phyloP scores from a whole-genome alignment of 2,888 invertebrate genomes.

The Serrognathus titanus region DNA sequence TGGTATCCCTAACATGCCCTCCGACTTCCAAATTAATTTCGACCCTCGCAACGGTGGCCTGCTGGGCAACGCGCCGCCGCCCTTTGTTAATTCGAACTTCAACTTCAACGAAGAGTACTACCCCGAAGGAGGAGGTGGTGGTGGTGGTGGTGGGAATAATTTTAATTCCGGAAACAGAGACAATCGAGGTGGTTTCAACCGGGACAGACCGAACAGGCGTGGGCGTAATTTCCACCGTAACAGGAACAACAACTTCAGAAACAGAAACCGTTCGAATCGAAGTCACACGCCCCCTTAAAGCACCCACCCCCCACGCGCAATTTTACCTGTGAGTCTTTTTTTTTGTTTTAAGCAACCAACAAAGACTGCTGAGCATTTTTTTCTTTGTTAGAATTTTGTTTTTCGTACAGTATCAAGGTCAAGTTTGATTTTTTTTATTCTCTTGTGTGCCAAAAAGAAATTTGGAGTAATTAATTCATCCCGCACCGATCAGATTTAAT shows the following conservation, averaged over 20 bases:
- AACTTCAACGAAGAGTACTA: slow-evolving; percentile 52
- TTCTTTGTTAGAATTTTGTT: too few relatives aligned
- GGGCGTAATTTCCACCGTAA: slow-evolving; percentile 32
- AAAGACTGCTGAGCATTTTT: background rate
- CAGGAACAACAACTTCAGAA: slow-evolving; percentile 30
- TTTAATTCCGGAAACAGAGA: slow-evolving; percentile 21
- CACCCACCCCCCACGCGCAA: background rate
- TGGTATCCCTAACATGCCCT: slow-evolving; percentile 45
- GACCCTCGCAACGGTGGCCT: slow-evolving; percentile 42
- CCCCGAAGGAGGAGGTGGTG: slow-evolving; percentile 32
- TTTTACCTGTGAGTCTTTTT: background rate
- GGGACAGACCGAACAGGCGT: slow-evolving; percentile 26
- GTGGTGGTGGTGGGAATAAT: slow-evolving; percentile 18
- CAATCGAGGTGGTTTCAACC: slow-evolving; percentile 49
- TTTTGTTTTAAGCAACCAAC: background rate
- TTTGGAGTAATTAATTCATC: too few relatives aligned
- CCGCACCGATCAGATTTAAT: too few relatives aligned
- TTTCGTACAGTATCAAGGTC: too few relatives aligned
- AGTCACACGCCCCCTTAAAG: slow-evolving; percentile 40
- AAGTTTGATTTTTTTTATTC: too few relatives aligned
- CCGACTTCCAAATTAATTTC: slow-evolving; percentile 45
- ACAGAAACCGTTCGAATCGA: slow-evolving; percentile 39
- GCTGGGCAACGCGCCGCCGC: slow-evolving; percentile 38
- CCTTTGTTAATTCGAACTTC: slow-evolving; percentile 24
- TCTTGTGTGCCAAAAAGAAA: too few relatives aligned